Percentiles rank a stretch among this genome's conserved stretches.
Conservation (phyloP, 1,140 invertebrate genomes). For the Linepithema humile region DNA sequence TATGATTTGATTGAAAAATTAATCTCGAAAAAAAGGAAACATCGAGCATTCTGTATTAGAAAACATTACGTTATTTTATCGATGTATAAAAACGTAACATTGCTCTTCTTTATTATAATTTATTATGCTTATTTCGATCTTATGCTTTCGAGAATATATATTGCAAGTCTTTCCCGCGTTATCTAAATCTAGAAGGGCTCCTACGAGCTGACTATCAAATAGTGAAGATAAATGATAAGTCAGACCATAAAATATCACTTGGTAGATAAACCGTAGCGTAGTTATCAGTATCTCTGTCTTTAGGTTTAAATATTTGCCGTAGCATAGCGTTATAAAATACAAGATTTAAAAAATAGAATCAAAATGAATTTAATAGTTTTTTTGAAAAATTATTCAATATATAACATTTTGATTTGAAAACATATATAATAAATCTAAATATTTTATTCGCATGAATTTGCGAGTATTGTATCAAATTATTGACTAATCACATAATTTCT, state of each 20-base stretch:
- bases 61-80: slow-evolving; percentile 31
- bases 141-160: slow-evolving; percentile 22
- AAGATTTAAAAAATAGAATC: background rate
- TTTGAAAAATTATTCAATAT: background rate
- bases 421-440: background rate
- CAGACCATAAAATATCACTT: slow-evolving; percentile 32
- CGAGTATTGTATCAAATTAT: background rate
- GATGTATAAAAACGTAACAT: background rate
- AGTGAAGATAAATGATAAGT: slow-evolving; percentile 49
- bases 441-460: background rate
- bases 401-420: background rate
- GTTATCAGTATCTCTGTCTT: background rate
- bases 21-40: background rate
- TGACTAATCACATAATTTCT: slow-evolving; percentile 11
- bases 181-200: slow-evolving; percentile 43
- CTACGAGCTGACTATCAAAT: slow-evolving; percentile 47
- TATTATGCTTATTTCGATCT: slow-evolving; percentile 35
- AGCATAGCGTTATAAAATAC: background rate
- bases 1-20: background rate
- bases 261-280: background rate
- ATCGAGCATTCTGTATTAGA: background rate
- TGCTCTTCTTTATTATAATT: slow-evolving; percentile 29
- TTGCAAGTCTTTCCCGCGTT: background rate
- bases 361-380: background rate
- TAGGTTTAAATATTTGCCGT: background rate